Evolutionary conservation across 2,888 invertebrate genomes (phyloP).

Genomic region (Eristalis arbustorum): DNA sequence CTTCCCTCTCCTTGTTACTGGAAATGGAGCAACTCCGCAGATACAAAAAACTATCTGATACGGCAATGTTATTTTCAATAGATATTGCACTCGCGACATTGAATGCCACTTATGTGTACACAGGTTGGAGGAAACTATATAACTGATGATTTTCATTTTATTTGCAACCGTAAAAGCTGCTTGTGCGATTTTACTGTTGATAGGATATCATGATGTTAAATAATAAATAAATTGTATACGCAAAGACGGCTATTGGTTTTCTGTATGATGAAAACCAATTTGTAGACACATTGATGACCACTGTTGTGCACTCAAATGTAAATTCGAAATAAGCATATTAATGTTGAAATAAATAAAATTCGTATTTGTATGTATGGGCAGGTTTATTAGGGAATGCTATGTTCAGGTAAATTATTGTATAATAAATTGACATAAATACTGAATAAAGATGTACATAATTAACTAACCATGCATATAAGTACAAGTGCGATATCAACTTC

Average conservation of each 20-base stretch:
- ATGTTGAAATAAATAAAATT: not conserved
- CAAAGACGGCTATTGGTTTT: not conserved
- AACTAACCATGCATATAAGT: no score
- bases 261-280: not conserved
- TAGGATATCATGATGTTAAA: not conserved
- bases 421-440: no score
- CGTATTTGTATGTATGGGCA: not conserved
- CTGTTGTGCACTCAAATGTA: not conserved
- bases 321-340: not conserved
- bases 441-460: no score
- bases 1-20: not conserved
- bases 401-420: not conserved
- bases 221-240: not conserved
- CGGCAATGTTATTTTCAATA: constrained; percentile 35
- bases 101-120: not conserved
- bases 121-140: not conserved
- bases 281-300: not conserved
- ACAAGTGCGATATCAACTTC: no score
- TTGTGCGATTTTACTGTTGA: not conserved
- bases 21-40: constrained; percentile 46
- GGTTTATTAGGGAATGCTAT: not conserved
- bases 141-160: not conserved
- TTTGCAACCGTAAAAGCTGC: not conserved
- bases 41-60: constrained; percentile 43
- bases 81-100: not conserved